phyloP scores from a whole-genome alignment of 2,113 vertebrate genomes.

The Leptocoma aspasia region DNA sequence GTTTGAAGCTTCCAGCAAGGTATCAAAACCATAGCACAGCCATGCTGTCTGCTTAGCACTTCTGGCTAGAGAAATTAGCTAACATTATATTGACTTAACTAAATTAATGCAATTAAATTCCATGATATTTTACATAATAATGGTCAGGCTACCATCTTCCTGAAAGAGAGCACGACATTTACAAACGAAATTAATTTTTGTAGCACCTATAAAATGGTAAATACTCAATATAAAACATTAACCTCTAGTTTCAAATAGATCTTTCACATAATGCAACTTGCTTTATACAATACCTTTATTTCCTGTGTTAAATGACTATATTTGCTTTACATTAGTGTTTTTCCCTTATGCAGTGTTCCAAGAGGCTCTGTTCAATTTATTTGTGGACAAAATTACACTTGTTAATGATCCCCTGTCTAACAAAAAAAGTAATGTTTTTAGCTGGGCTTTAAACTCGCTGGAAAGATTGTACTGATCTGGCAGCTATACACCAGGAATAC shows the following conservation, averaged over 20 bases:
- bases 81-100: background rate
- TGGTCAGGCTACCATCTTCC: background rate
- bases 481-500: background rate
- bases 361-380: background rate
- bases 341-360: background rate
- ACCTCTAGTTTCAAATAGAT: slow-evolving; percentile 13
- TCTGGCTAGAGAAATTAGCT: background rate
- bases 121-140: background rate
- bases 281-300: slow-evolving; percentile 3
- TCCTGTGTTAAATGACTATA: background rate
- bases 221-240: background rate
- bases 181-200: slow-evolving; percentile 22
- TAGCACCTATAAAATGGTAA: background rate
- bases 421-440: background rate
- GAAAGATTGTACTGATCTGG: background rate
- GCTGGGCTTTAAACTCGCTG: background rate
- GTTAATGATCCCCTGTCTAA: background rate
- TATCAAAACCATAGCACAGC: background rate
- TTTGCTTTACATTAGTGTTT: background rate
- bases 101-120: slow-evolving; percentile 24
- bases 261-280: background rate
- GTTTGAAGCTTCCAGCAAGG: background rate
- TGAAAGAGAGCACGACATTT: background rate
- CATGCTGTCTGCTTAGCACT: background rate
- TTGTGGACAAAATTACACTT: slow-evolving; percentile 14